These are phyloP conservation scores for Gopherus evgoodei DNA, from an alignment of 2,113 vertebrate species.

Conservation along the genomic window DNA sequence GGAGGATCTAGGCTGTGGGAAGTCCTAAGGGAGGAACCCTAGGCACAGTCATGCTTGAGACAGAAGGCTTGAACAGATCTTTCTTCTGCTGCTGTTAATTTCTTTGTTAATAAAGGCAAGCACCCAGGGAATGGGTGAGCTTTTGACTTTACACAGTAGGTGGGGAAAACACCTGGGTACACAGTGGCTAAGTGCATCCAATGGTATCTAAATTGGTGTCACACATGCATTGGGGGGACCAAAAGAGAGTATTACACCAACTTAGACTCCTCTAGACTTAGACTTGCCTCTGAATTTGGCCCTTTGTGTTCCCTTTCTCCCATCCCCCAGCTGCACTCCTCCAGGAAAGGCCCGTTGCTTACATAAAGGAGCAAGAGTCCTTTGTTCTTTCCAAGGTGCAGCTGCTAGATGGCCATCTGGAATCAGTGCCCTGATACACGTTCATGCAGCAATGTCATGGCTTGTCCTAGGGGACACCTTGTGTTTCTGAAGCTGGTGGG, in stretches of 20 bases:
- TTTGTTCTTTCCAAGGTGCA: neutral
- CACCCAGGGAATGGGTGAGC: neutral
- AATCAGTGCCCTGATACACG: rapidly evolving
- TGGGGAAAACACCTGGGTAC: neutral
- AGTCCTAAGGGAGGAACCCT: neutral
- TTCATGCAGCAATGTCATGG: neutral
- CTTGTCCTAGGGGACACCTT: rapidly evolving
- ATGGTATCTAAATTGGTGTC: neutral
- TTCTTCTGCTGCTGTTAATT: neutral
- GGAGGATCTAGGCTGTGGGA: neutral
- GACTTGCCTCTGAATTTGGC: neutral
- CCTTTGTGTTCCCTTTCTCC: neutral
- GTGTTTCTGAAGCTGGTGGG: rapidly evolving
- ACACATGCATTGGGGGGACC: neutral
- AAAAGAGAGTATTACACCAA: neutral
- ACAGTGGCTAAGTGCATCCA: neutral
- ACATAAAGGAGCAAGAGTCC: rapidly evolving
- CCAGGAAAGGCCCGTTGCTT: neutral
- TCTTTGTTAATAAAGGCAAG: neutral
- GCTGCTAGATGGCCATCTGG: rapidly evolving
- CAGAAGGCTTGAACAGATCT: neutral
- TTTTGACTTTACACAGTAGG: neutral
- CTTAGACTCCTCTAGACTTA: neutral
- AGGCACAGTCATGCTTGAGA: neutral
- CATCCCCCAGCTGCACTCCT: neutral